These are phyloP conservation scores for Brachionus plicatilis DNA, from an alignment of 1,140 invertebrate species.

Conservation along the genomic window DNA sequence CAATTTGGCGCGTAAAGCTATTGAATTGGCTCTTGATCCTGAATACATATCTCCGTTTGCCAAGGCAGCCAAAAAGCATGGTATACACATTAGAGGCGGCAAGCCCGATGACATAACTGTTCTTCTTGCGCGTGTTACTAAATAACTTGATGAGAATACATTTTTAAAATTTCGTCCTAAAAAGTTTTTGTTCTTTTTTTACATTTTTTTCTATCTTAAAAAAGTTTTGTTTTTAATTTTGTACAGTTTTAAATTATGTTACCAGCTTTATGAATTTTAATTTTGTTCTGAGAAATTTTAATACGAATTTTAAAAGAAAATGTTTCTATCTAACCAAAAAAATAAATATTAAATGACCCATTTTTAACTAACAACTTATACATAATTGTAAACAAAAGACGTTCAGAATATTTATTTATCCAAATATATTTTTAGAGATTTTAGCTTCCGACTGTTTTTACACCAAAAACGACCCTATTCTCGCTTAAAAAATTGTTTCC, in stretches of 20 bases:
- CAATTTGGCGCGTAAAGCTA: slow-evolving; percentile 87
- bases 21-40: slow-evolving; percentile 82
- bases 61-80: slow-evolving; percentile 70
- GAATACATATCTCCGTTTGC: slow-evolving; percentile 93
- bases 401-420: too few species aligned
- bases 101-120: slow-evolving; percentile 97
- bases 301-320: neutral
- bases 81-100: slow-evolving; percentile 61
- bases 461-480: too few species aligned
- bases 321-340: neutral
- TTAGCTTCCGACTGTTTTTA: too few species aligned
- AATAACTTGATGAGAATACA: neutral
- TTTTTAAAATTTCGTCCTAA: neutral
- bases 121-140: slow-evolving; percentile 61
- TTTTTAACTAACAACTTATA: too few species aligned
- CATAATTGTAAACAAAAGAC: too few species aligned
- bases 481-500: too few species aligned
- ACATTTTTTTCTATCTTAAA: neutral
- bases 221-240: neutral
- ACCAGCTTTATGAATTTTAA: slow-evolving; percentile 8
- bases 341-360: neutral
- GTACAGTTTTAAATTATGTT: neutral
- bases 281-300: neutral
- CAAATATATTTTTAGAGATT: too few species aligned
- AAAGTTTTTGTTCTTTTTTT: neutral